Conservation (phyloP, 2,113 vertebrate genomes). For the Bubo blakistoni region DNA sequence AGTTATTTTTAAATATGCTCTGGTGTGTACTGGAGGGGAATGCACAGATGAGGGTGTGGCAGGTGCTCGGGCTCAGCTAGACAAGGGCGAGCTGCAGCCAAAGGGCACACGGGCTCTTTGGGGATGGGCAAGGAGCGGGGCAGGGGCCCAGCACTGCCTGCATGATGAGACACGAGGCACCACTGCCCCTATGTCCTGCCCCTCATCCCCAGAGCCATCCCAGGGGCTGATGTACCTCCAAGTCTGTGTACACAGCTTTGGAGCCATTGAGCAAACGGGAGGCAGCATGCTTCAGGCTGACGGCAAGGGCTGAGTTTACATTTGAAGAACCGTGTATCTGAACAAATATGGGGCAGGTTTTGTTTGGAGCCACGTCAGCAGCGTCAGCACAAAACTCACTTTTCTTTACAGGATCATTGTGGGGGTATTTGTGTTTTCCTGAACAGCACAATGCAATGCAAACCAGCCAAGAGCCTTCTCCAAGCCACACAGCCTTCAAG, state of each 20-base stretch:
- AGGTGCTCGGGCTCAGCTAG: rapidly evolving
- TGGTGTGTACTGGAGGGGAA: not conserved
- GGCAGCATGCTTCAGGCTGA: not conserved
- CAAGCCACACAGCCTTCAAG: not conserved
- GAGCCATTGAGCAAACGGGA: not conserved
- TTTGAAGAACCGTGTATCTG: rapidly evolving
- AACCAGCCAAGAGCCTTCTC: not conserved
- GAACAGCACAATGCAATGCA: rapidly evolving
- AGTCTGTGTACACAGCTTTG: no score
- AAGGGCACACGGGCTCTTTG: not conserved
- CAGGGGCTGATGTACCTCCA: not conserved
- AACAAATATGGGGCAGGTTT: not conserved
- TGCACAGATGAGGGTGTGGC: not conserved
- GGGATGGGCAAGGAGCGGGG: not conserved
- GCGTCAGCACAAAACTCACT: rapidly evolving
- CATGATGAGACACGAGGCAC: rapidly evolving
- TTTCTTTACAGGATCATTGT: not conserved
- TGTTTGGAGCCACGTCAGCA: not conserved
- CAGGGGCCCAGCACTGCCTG: not conserved
- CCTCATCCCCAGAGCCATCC: not conserved
- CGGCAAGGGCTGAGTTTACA: not conserved
- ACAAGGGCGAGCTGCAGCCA: not conserved
- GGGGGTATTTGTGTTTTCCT: not conserved
- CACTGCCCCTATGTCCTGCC: not conserved
- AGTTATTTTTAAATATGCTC: not conserved